Base-by-base conservation (phyloP, 2,888 invertebrate species). In the Xestia sexstrigata region DNA sequence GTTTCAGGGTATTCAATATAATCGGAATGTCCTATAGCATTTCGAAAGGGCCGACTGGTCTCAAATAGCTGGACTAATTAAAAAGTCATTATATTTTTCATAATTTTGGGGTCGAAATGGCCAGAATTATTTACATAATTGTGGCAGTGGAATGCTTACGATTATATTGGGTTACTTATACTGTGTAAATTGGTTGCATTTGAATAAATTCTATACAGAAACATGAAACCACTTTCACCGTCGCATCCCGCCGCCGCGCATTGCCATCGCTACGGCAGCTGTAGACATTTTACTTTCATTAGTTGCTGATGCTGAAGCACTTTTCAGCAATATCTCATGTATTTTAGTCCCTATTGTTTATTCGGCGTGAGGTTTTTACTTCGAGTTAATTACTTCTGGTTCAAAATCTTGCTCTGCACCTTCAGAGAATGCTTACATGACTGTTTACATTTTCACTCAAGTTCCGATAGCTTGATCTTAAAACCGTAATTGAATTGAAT, bases 401-500 rank as follows among this genome's bases (percentile, higher is more conserved):
- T n/a, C 63, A 63, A n/a, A 63, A 23, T 63, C 63, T 42, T 42
- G 39, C 30, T 81, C 26, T 39, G 30, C 30, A 62, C n/a, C 30
- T 42, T 58, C 23, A 20, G 6, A 55, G 52, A 55, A 68, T 23
- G n/a, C 39, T 23, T 55, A 42, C 52, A 30, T 45, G 65, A 58
- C 74, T 74, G 55, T 55, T 9, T 5, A 26, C 17, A 70, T 80
- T 62, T 58, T 58, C 78, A 52, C 62, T 55, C 45, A 77, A 23
- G 39, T 17, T 67, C 49, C 47, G 39, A 77, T 63, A 63, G 11
- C 39, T n/a, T 70, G 60, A 62, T 78, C 42, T 20, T 63, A 35
- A 70, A 82, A 55, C 77, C 77, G 3, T 70, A 70, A 80, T 82
- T 82, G 60, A 76, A 82, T 35, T 70, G 62, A 82, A 82, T 76